Base-by-base conservation (phyloP, 2,113 vertebrate genomes). In the Rallus limicola region DNA sequence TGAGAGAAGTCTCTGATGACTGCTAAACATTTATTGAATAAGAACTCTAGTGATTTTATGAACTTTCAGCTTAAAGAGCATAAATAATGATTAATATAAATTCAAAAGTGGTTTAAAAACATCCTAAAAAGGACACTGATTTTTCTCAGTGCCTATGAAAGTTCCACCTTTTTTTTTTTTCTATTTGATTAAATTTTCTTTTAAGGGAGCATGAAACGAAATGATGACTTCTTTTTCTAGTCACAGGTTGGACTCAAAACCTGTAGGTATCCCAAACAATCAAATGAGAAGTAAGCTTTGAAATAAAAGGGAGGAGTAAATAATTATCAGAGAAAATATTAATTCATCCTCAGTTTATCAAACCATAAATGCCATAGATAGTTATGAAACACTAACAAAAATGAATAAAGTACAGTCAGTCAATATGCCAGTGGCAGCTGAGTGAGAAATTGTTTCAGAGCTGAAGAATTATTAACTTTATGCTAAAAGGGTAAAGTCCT, bases 11-110 rank as follows among this genome's bases (percentile, higher is more conserved):
- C 63, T 86, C 65, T 33, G 25, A 59, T 95, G 96, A 80, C 67
- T 64, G 34, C 84, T 86, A 86, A 95, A 72, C 78, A 80, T 88
- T 97, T 96, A 86, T 58, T 78, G 71, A 96, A 77, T 59, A 62
- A 90, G 77, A 97, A 81, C 70, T 94, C 87, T 91, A 44, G 42
- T 67, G 83, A 70, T 88, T 81, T 94, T 90, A 60, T 77, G 53
- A 95, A 91, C 93, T 94, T 52, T 92, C 50, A 87, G 36, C 59
- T 88, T 42, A 70, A 94, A 82, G 44, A 88, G 83, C 78, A 91
- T 88, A 94, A 96, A 92, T 90, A 97, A 87, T 64, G 2, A 82
- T 79, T 40, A 53, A 6, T 72, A 77, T 60, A 44, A 87, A 62
- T 85, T 60, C 0, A 74, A 29, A 84, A 91, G 58, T 16, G 8